These are phyloP conservation scores for Chondrilla cf. caribensis DNA, from an alignment of 37 sponge, comb jelly and placozoan genomes.

Conservation along the genomic window DNA sequence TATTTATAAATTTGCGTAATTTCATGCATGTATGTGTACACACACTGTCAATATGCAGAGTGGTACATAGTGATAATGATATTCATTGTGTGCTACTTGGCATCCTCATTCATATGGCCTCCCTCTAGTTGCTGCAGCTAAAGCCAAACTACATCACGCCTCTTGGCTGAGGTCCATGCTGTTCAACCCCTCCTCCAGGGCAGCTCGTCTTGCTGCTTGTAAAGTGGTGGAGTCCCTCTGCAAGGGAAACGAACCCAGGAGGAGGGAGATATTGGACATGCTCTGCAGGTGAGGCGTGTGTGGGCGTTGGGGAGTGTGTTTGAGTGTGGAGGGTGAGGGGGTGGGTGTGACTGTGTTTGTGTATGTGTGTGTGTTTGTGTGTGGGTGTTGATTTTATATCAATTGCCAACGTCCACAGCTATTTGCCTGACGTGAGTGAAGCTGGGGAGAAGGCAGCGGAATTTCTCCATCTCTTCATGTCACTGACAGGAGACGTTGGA, in stretches of 20 bases:
- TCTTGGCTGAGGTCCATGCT: constrained; percentile 83
- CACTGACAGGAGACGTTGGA: constrained; percentile 38
- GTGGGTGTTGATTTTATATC: too few species aligned
- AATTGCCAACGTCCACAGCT: too few species aligned
- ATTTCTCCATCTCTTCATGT: constrained; percentile 63
- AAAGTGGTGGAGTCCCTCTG: constrained; percentile 60
- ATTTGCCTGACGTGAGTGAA: constrained; percentile 56
- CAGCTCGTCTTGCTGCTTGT: constrained; percentile 61
- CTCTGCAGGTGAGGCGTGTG: constrained; percentile 56
- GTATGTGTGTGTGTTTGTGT: too few species aligned
- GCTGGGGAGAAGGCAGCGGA: constrained; percentile 84
- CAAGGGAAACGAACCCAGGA: constrained; percentile 56
- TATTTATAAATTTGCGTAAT: too few species aligned
- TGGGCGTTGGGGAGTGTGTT: not conserved
- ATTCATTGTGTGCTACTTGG: too few species aligned
- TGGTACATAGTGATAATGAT: too few species aligned
- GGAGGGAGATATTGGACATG: constrained; percentile 72
- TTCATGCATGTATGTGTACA: not conserved
- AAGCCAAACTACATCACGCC: constrained; percentile 37
- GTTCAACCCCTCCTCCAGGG: constrained; percentile 73
- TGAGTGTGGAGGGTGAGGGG: not conserved
- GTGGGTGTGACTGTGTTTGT: too few species aligned
- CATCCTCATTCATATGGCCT: not conserved
- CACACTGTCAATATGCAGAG: too few species aligned
- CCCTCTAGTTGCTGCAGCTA: constrained; percentile 26